Evolutionary conservation across 2,888 invertebrate genomes (phyloP), one percentile per base, ranked within the genome.

Genomic region (Crossocerus cetratus): DNA sequence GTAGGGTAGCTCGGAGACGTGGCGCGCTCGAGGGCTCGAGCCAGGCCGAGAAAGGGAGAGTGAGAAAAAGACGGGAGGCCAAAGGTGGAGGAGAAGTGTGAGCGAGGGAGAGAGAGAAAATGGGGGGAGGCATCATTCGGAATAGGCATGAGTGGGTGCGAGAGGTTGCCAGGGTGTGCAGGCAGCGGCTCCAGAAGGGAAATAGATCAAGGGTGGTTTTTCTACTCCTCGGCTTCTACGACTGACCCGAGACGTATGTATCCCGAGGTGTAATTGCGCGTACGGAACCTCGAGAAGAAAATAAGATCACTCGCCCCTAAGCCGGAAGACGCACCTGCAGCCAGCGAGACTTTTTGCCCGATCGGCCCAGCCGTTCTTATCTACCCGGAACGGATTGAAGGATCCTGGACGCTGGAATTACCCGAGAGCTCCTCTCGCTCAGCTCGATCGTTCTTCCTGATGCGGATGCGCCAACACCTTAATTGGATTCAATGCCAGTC

Each of bases 141-240:
- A 20, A 49, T 49, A 49, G 49, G 49, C 49, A 49, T 49, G 56
- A 22, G 56, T 20, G 16, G 21, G 56, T n/a, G 18, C 55, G 55
- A 2, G 22, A 2, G 14, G 20, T 16, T 2, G 16, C 2, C 5
- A 22, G 54, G 54, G 54, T 11, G n/a, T 11, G 54, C 43, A n/a
- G 18, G 32, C 13, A 57, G 4, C n/a, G 20, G 13, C 32, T 32
- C 11, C 8, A 58, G 53, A 32, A 49, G 18, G 65, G 69, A 73
- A 62, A 75, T 73, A 73, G 74, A 75, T 73, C 63, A 73, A 22
- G 44, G 72, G 23, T 20, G 58, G 68, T 75, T 75, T 75, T 75
- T 75, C 59, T 23, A 49, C 61, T 49, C 1, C 43, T 60, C 54
- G 44, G 8, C 65, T 16, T n/a, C 32, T 32, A 4, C 32, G 32